phyloP scores from a whole-genome alignment of 2,113 vertebrate species.

The Podiceps cristatus region DNA sequence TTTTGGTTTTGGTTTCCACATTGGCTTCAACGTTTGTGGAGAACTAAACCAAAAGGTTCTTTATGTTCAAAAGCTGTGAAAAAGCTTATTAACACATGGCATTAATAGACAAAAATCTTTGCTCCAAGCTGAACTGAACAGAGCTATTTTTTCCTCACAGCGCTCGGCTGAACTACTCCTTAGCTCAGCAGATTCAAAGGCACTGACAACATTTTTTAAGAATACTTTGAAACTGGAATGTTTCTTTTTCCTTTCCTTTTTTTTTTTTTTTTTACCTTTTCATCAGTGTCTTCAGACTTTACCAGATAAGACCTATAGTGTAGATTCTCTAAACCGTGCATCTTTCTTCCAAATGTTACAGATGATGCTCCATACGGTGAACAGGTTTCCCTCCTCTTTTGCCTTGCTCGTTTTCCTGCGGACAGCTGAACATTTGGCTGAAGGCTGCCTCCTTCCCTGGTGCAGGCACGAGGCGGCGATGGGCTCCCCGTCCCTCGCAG shows the following conservation, averaged over 20 bases:
- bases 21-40: neutral
- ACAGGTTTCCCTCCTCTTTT: neutral
- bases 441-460: too few relatives aligned
- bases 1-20: neutral
- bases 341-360: neutral
- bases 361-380: fast-evolving
- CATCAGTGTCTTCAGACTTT: neutral
- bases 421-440: neutral
- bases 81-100: slow-evolving; percentile 29
- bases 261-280: neutral
- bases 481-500: fast-evolving
- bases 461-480: fast-evolving
- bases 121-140: neutral
- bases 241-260: neutral
- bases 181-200: neutral
- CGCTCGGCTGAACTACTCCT: neutral
- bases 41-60: slow-evolving; percentile 25
- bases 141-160: neutral
- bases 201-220: neutral
- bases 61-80: slow-evolving; percentile 40
- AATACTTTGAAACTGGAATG: neutral
- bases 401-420: neutral
- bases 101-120: neutral
- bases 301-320: neutral
- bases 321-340: neutral